Conservation (phyloP, 2,113 vertebrate species). For the Oncorhynchus masou region DNA sequence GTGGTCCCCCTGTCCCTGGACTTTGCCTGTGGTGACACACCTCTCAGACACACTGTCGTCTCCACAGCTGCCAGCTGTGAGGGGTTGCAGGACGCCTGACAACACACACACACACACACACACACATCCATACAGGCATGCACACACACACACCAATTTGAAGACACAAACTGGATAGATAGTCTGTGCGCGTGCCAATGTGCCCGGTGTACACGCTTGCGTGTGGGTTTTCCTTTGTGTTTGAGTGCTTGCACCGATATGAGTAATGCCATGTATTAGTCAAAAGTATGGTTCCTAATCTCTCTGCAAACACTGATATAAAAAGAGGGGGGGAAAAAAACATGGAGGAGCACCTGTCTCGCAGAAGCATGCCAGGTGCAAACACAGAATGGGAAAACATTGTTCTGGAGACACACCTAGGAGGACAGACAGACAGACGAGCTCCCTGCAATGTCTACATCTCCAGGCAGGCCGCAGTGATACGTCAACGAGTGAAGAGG, state of each 20-base stretch:
- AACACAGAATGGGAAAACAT: constrained; percentile 34
- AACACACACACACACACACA: constrained; percentile 75
- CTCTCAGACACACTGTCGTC: constrained; percentile 79
- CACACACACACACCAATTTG: no score
- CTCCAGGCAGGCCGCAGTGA: not conserved
- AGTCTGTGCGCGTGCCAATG: not conserved
- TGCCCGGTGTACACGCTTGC: constrained; percentile 33
- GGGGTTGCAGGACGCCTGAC: constrained; percentile 82
- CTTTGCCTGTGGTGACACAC: constrained; percentile 81
- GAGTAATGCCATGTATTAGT: constrained; percentile 63
- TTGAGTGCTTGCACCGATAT: constrained; percentile 56
- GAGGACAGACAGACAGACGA: constrained; percentile 35
- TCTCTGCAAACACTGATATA: constrained; percentile 71
- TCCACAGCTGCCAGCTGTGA: constrained; percentile 81
- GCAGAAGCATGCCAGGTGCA: constrained; percentile 72
- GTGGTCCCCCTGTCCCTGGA: constrained; percentile 73
- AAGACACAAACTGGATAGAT: not conserved
- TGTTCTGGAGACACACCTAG: constrained; percentile 48
- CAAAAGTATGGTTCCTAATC: constrained; percentile 71
- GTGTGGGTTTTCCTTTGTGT: constrained; percentile 47
- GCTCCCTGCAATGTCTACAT: constrained; percentile 6
- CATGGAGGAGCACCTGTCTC: constrained; percentile 71
- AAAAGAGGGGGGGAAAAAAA: constrained; percentile 60
- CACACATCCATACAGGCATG: not conserved
- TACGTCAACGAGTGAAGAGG: not conserved